phyloP scores from a whole-genome alignment of 2,113 vertebrate genomes.

The Azemiops feae region DNA sequence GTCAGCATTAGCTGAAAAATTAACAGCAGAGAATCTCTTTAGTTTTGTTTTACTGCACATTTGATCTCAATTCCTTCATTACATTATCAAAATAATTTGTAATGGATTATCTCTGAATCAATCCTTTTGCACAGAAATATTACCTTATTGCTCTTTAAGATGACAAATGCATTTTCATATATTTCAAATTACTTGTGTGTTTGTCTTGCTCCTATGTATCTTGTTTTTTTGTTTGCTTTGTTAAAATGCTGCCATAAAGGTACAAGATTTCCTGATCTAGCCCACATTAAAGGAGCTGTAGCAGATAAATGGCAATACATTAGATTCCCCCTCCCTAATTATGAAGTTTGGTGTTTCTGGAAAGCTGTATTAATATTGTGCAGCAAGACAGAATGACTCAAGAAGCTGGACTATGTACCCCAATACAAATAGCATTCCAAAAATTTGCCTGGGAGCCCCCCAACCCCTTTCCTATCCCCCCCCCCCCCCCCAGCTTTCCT shows the following conservation, averaged over 20 bases:
- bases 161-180: neutral
- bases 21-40: neutral
- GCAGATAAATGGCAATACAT: neutral
- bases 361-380: neutral
- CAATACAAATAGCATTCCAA: neutral
- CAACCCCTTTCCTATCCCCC: neutral
- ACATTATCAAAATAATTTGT: neutral
- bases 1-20: neutral
- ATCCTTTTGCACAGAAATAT: neutral
- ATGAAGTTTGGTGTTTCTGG: neutral
- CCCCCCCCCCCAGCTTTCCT: neutral
- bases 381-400: neutral
- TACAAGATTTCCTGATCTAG: neutral
- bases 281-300: neutral
- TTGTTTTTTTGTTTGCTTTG: neutral
- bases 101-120: neutral
- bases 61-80: neutral
- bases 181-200: neutral
- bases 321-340: neutral
- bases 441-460: neutral
- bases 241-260: neutral
- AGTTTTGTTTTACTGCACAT: neutral
- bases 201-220: neutral
- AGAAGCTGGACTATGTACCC: neutral
- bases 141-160: neutral